Evolutionary conservation across 2,888 invertebrate species (phyloP).

Genomic region (Marronus borbonicus): DNA sequence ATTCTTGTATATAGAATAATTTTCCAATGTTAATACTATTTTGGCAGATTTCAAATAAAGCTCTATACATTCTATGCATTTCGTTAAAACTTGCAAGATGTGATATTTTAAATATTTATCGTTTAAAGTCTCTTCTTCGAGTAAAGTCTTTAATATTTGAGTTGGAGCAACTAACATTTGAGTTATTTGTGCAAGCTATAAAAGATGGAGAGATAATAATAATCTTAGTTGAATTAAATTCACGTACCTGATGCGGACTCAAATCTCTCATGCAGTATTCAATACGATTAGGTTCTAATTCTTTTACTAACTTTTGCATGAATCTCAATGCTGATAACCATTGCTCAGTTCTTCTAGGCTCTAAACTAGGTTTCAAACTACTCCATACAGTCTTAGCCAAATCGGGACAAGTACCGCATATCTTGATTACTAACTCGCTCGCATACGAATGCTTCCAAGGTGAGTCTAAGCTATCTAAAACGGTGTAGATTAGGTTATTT

Average conservation of each 20-base stretch:
- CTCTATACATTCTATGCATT: conserved; percentile 59
- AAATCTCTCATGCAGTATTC: conserved; percentile 71
- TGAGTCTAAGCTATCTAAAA: conserved; percentile 77
- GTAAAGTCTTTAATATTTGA: conserved; percentile 62
- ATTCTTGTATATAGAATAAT: conserved; percentile 46
- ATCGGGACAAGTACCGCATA: conserved; percentile 81
- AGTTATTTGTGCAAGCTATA: conserved; percentile 63
- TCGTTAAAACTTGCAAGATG: conserved; percentile 64
- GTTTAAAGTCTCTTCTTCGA: conserved; percentile 58
- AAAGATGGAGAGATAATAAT: neutral
- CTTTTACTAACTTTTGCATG: conserved; percentile 69
- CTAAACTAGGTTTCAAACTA: conserved; percentile 75
- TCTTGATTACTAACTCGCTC: conserved; percentile 76
- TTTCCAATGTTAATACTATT: conserved; percentile 32
- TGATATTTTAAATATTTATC: conserved; percentile 69
- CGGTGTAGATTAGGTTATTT: conserved; percentile 76
- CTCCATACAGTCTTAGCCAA: conserved; percentile 77
- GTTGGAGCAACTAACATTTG: conserved; percentile 63
- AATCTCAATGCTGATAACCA: conserved; percentile 74
- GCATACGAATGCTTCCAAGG: conserved; percentile 82
- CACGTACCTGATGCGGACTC: conserved; percentile 71
- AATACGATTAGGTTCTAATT: conserved; percentile 72
- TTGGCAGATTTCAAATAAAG: conserved; percentile 52
- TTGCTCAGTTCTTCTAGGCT: conserved; percentile 74
- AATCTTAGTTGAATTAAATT: neutral